Evolutionary conservation across 2,888 invertebrate species (phyloP), one percentile per base, ranked within the genome.

Genomic region (Epinotia ramella): DNA sequence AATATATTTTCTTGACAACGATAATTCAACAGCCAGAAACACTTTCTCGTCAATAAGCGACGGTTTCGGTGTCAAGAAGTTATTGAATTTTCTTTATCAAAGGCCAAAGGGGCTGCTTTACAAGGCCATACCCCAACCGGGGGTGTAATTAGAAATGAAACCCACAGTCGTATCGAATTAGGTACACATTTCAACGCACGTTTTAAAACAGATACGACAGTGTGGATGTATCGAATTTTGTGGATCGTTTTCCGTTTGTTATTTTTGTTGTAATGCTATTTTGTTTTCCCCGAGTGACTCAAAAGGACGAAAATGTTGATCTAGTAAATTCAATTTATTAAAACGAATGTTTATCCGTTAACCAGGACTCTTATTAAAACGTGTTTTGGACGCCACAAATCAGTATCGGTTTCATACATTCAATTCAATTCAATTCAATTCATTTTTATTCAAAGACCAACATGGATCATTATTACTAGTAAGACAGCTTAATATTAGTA

Each of bases 51-150:
- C 60, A 60, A 70, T 63, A 62, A 70, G 28, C 18, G 40, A 20
- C 49, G 65, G 66, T 73, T 66, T 60, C 66, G 53, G 60, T 73
- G 72, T 60, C 68, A 44, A 65, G 62, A 49, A 72, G 62, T 74
- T 77, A 76, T 78, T 73, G 76, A 69, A 77, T 74, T 72, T 77
- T 53, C 72, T 46, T 69, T 59, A 65, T 73, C 66, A 49, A 40
- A 28, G 66, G 60, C 66, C 73, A 60, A 60, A 53, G 73, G 60
- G 60, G 24, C 64, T 16, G 6, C 18, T 44, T 44, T 44, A n/a
- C n/a, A 63, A 63, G 11, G 63, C 2, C 40, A 13, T 63, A 63
- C 33, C 40, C 13, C 18, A n/a, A 9, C 16, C 12, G 18, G 44
- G 5, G 11, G 3, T 16, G 9, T 63, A 40, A 63, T 40, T n/a